These are phyloP conservation scores for Carapus acus DNA, from an alignment of 2,797 vertebrate species.

Conservation along the genomic window DNA sequence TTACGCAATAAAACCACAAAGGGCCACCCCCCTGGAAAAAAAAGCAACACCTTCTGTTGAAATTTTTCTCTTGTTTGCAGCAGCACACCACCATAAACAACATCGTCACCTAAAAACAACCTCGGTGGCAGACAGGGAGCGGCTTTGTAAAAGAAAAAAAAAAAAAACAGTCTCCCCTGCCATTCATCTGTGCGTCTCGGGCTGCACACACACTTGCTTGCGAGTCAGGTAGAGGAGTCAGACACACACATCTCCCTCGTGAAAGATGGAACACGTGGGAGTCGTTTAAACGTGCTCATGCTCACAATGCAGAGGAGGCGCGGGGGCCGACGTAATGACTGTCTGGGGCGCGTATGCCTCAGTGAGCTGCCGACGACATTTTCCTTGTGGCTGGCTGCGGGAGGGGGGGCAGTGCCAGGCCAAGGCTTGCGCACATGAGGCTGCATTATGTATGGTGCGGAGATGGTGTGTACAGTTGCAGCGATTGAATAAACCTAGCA, in stretches of 20 bases:
- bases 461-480: slow-evolving; percentile 20
- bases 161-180: slow-evolving; percentile 39
- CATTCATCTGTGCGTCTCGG: slow-evolving; percentile 44
- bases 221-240: slow-evolving; percentile 47
- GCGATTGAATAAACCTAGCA: slow-evolving; percentile 45
- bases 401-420: slow-evolving; percentile 71
- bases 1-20: no score
- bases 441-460: slow-evolving; percentile 48
- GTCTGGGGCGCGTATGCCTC: slow-evolving; percentile 70
- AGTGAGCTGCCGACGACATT: slow-evolving; percentile 72
- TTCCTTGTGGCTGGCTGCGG: slow-evolving; percentile 72
- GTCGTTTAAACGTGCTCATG: slow-evolving; percentile 73
- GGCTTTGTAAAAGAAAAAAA: slow-evolving; percentile 34
- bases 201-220: slow-evolving; percentile 35
- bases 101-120: slow-evolving; percentile 31
- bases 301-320: slow-evolving; percentile 63
- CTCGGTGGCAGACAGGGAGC: slow-evolving; percentile 22
- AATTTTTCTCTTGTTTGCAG: no score
- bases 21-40: no score
- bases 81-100: no score
- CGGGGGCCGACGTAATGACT: slow-evolving; percentile 65
- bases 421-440: slow-evolving; percentile 67
- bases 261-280: slow-evolving; percentile 69
- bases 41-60: no score
- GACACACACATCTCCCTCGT: slow-evolving; percentile 62